phyloP scores from a whole-genome alignment of 2,113 vertebrate species.

The Reinhardtius hippoglossoides region DNA sequence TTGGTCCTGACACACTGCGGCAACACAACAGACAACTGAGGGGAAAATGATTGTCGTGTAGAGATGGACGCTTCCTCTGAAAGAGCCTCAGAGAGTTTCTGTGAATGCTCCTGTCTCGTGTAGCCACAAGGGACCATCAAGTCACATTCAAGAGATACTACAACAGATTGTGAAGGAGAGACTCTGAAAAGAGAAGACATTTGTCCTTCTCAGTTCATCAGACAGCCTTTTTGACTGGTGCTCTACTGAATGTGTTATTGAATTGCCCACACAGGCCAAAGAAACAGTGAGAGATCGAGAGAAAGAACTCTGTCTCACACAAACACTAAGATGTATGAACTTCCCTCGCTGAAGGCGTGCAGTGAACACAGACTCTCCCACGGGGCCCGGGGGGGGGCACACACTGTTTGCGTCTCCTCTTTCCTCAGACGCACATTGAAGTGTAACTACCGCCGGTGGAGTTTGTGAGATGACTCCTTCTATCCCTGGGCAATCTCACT shows the following conservation, averaged over 20 bases:
- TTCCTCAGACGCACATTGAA: slow-evolving; percentile 49
- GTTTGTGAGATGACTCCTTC: slow-evolving; percentile 48
- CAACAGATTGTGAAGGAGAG: neutral
- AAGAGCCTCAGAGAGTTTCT: slow-evolving; percentile 18
- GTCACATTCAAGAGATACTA: neutral
- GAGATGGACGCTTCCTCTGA: slow-evolving; percentile 36
- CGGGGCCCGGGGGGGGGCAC: slow-evolving; percentile 4
- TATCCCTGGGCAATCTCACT: slow-evolving; percentile 50
- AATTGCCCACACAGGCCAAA: slow-evolving; percentile 4
- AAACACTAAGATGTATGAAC: slow-evolving; percentile 33
- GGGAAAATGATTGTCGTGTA: slow-evolving; percentile 3
- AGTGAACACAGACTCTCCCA: slow-evolving; percentile 47
- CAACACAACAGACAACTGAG: slow-evolving; percentile 10
- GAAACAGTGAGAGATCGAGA: slow-evolving; percentile 2
- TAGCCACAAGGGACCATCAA: neutral
- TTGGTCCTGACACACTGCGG: slow-evolving; percentile 27
- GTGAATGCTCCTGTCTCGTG: slow-evolving; percentile 4
- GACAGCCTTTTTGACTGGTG: slow-evolving; percentile 9
- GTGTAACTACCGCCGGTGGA: slow-evolving; percentile 52
- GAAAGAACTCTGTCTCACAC: slow-evolving; percentile 14
- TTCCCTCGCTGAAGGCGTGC: neutral
- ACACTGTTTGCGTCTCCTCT: slow-evolving; percentile 24
- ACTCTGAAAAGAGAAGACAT: neutral
- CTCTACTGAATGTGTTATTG: slow-evolving; percentile 3
- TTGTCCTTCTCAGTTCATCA: neutral